Evolutionary conservation across 2,888 invertebrate genomes (phyloP).

Genomic region (Leptopilina myrica): DNA sequence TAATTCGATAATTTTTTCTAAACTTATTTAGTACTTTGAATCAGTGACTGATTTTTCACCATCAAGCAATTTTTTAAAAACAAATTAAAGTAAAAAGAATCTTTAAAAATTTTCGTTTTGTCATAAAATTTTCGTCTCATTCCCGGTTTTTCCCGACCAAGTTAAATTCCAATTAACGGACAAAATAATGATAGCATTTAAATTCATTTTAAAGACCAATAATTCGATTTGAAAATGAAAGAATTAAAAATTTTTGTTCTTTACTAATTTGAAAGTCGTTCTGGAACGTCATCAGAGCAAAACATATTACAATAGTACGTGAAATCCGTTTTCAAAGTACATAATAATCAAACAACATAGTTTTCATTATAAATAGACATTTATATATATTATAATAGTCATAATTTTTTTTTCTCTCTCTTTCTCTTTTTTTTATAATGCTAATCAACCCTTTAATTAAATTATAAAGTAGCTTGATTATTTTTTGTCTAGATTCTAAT

Average conservation of each 20-base stretch:
- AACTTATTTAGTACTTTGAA: too few relatives aligned
- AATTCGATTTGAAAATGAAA: background rate
- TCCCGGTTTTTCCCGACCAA: too few relatives aligned
- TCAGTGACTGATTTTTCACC: too few relatives aligned
- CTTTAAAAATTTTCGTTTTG: too few relatives aligned
- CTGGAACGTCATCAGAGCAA: slow-evolving; percentile 35
- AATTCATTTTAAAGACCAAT: background rate
- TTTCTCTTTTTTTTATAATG: background rate
- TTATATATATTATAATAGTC: background rate
- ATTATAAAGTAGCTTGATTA: background rate
- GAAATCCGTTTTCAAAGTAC: slow-evolving; percentile 33
- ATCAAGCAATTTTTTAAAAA: too few relatives aligned
- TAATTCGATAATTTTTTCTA: too few relatives aligned
- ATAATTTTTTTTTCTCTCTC: background rate
- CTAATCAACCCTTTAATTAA: slow-evolving; percentile 2
- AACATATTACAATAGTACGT: slow-evolving; percentile 20
- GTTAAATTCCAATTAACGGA: too few relatives aligned
- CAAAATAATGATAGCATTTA: background rate
- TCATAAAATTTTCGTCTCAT: too few relatives aligned
- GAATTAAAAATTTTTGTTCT: background rate
- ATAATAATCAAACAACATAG: slow-evolving; percentile 13
- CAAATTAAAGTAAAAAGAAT: too few relatives aligned
- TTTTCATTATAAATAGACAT: background rate
- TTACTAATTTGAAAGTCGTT: slow-evolving; percentile 25
- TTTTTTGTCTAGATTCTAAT: background rate